Percentiles rank a stretch among this genome's conserved stretches.
These are phyloP conservation scores for Podarcis raffonei DNA, from an alignment of 2,113 vertebrate species.

Conservation along the genomic window DNA sequence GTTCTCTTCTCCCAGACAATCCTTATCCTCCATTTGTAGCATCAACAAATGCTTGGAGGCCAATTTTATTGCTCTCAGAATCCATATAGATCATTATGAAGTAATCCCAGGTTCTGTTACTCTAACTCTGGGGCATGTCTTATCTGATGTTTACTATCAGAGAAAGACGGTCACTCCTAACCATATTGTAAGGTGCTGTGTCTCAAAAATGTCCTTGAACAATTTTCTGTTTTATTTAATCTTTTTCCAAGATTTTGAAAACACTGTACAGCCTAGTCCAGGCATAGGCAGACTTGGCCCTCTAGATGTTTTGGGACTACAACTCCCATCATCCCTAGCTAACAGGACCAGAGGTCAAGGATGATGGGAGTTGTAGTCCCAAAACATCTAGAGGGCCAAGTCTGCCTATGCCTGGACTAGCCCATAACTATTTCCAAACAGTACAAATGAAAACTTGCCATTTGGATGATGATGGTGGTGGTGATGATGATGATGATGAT, in stretches of 20 bases:
- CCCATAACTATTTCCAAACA: not conserved
- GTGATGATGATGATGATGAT: no score
- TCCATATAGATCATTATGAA: not conserved
- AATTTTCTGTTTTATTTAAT: not conserved
- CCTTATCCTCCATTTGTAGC: not conserved
- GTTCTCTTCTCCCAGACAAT: not conserved
- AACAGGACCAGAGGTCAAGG: no score
- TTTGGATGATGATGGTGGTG: no score
- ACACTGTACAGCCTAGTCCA: not conserved
- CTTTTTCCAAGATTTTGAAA: not conserved
- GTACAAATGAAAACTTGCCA: not conserved
- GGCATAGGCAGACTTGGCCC: no score
- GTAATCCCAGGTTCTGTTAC: not conserved
- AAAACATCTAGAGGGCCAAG: no score
- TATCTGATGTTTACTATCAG: not conserved
- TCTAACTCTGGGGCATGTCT: not conserved
- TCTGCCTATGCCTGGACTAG: no score
- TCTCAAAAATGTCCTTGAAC: not conserved
- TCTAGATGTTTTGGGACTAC: no score
- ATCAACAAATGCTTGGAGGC: slow-evolving; percentile 9
- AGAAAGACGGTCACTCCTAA: not conserved
- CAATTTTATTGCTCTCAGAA: slow-evolving; percentile 5
- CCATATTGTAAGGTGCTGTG: not conserved
- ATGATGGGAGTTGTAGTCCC: no score
- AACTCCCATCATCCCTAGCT: no score